These are phyloP conservation scores for Sciurus niger DNA, from an alignment of 2,113 vertebrate genomes.

Conservation along the genomic window DNA sequence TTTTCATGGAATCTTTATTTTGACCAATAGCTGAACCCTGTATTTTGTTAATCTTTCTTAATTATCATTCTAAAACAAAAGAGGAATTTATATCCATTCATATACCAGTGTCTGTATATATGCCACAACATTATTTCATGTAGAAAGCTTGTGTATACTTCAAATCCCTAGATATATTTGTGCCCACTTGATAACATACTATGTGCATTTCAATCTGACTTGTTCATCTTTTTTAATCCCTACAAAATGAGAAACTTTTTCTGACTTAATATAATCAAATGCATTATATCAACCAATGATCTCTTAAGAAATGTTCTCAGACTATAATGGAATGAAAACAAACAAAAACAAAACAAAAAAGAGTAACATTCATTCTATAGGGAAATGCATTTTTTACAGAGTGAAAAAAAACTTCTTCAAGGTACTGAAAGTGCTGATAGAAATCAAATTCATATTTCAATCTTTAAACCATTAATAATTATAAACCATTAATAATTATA, in stretches of 20 bases:
- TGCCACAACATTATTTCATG: neutral
- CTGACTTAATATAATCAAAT: neutral
- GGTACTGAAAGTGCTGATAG: neutral
- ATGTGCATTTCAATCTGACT: neutral
- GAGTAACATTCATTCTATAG: neutral
- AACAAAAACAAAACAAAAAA: neutral
- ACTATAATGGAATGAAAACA: constrained; percentile 18
- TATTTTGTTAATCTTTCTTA: constrained; percentile 12
- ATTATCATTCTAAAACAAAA: neutral
- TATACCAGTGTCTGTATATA: neutral
- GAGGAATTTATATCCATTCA: neutral
- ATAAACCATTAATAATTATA: neutral
- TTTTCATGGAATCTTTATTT: constrained; percentile 46
- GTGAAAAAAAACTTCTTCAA: neutral
- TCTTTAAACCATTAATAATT: neutral
- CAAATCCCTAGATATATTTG: neutral
- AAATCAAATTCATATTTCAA: neutral
- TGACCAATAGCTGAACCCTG: neutral
- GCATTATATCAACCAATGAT: neutral
- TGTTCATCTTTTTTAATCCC: neutral
- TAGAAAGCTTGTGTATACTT: neutral
- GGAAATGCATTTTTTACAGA: constrained; percentile 49
- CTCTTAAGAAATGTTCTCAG: constrained; percentile 16
- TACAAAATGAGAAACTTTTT: neutral
- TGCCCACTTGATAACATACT: neutral